Base-by-base conservation (phyloP, 2,113 vertebrate genomes). In the Syngnathoides biaculeatus region DNA sequence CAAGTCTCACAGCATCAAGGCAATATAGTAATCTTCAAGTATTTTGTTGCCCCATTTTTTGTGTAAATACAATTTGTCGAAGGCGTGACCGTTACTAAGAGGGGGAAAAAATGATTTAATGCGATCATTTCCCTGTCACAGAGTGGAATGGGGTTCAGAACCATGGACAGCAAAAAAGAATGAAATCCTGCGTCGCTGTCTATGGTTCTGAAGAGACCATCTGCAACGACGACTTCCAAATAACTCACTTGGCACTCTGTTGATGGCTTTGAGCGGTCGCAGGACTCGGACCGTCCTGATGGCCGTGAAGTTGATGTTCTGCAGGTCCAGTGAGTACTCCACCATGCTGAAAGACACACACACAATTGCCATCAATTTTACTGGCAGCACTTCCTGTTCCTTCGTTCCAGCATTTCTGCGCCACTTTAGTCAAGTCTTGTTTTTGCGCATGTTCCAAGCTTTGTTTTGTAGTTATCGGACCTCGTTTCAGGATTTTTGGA, bases 241-340 rank as follows among this genome's bases (percentile, higher is more conserved):
- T n/a, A 0, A 96, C 95, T 97, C 93, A 98, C 96, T 98, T 71
- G 97, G 97, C 70, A 99, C 97, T 38, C 97, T 92, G 90, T 98
- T 98, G 88, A 99, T 99, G 71, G 97, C 97, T 93, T 98, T 98
- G 78, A 99, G 93, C 9, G 97, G 97, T 40, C 97, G 91, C 83
- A 99, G 93, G 43, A 98, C 97, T 0, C 96, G 91, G 74, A 98
- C 97, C 0, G 97, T 99, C 59, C 97, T 94, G 86, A 98, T 99
- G 79, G 97, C 96, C 0, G 97, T 98, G 79, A 99, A 91, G 85
- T 97, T 99, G 85, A 99, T 88, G 72, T 98, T 98, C 86, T 99
- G 96, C 55, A 98, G 93, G 79, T 99, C 96, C 92, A 98, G 86
- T 0, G 96, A 98, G 77, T 99, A 99, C 72, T 99, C 97, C 5